These are phyloP conservation scores for Caenorhabditis sp. DNA, from an alignment of 2,888 invertebrate genomes.

Conservation along the genomic window DNA sequence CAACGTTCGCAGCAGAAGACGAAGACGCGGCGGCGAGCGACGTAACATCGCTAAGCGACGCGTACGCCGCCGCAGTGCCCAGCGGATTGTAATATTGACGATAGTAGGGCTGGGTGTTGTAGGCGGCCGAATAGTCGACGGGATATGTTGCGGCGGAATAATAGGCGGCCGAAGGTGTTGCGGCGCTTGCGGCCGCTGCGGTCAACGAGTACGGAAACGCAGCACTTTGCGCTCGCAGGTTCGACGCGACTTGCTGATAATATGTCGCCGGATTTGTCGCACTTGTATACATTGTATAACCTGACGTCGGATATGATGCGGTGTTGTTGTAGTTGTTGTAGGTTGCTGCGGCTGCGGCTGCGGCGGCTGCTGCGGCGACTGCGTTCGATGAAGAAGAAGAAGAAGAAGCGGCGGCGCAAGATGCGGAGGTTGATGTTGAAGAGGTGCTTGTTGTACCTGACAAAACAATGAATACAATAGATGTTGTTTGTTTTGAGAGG, in stretches of 20 bases:
- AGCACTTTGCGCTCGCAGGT: slow-evolving; percentile 20
- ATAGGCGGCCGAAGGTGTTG: slow-evolving; percentile 5
- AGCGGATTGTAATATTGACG: slow-evolving; percentile 28
- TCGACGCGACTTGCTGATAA: slow-evolving; percentile 41
- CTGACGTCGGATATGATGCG: slow-evolving; percentile 2
- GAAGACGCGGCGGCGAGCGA: slow-evolving; percentile 6
- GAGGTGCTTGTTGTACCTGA: not conserved
- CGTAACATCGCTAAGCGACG: slow-evolving; percentile 21
- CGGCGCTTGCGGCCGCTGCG: not conserved
- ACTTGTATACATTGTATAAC: slow-evolving; percentile 42
- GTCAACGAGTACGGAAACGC: slow-evolving; percentile 23
- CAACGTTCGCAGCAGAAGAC: slow-evolving; percentile 17
- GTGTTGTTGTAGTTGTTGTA: not conserved
- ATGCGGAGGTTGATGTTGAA: not conserved
- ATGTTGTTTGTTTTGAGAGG: not conserved
- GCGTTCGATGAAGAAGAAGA: too few species aligned
- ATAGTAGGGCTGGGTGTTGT: slow-evolving; percentile 40
- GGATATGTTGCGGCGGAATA: slow-evolving; percentile 25
- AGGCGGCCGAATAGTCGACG: slow-evolving; percentile 39
- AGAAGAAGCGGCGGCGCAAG: too few species aligned
- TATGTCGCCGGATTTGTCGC: slow-evolving; percentile 35
- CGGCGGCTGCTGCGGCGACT: not conserved
- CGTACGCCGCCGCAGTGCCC: slow-evolving; percentile 3
- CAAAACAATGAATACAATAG: not conserved
- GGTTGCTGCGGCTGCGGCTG: slow-evolving; percentile 9